Evolutionary conservation across 2,797 vertebrate genomes (phyloP).

Genomic region (Hybognathus amarus): DNA sequence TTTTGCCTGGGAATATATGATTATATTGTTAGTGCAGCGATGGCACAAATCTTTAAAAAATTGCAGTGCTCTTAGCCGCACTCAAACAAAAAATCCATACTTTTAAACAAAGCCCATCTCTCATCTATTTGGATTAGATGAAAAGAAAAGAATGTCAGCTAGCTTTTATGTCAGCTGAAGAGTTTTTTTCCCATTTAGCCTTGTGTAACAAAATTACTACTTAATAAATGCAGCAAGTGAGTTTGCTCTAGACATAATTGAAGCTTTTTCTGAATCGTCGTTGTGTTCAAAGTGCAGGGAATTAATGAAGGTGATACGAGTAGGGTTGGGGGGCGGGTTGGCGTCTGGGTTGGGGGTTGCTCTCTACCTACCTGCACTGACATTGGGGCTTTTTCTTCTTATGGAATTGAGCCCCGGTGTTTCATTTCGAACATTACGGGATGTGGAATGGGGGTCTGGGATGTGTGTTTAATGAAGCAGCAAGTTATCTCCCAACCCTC

Average conservation of each 20-base stretch:
- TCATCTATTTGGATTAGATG: conserved; percentile 81
- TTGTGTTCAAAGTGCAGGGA: conserved; percentile 72
- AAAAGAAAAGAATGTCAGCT: conserved; percentile 76
- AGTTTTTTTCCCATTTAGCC: conserved; percentile 70
- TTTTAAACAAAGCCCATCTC: conserved; percentile 70
- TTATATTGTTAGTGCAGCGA: conserved; percentile 73
- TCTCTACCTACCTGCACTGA: conserved; percentile 54
- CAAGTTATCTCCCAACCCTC: conserved; percentile 59
- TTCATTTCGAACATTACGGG: conserved; percentile 63
- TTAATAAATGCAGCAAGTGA: conserved; percentile 78
- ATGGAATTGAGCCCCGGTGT: conserved; percentile 68
- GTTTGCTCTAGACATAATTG: conserved; percentile 77
- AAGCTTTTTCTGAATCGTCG: conserved; percentile 70
- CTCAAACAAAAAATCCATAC: conserved; percentile 80
- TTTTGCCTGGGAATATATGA: conserved; percentile 74
- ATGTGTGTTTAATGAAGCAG: conserved; percentile 61
- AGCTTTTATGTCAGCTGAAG: conserved; percentile 75
- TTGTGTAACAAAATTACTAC: conserved; percentile 82
- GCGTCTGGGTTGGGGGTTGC: conserved; percentile 54
- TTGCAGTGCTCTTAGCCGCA: conserved; percentile 63
- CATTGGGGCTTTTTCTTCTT: conserved; percentile 61
- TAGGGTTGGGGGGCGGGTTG: conserved; percentile 58
- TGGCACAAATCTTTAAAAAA: conserved; percentile 73
- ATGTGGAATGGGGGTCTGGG: conserved; percentile 57
- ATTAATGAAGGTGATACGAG: conserved; percentile 74